phyloP scores from a whole-genome alignment of 2,797 vertebrate species.

The Synaphobranchus kaupii region DNA sequence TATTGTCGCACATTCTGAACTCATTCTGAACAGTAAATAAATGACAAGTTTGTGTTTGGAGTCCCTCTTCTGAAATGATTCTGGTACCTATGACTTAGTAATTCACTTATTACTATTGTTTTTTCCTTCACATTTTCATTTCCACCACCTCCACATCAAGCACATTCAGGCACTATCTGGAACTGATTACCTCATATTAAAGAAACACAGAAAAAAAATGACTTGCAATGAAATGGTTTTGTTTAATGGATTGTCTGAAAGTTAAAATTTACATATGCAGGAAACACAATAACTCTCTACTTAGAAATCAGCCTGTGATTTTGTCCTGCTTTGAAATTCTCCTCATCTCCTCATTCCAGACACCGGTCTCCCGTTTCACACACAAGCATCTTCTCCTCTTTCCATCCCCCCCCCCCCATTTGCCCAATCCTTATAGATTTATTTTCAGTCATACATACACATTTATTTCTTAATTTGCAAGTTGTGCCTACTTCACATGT shows the following conservation, averaged over 20 bases:
- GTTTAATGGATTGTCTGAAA: neutral
- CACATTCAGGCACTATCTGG: neutral
- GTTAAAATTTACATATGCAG: neutral
- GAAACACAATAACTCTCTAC: neutral
- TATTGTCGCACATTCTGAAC: no score
- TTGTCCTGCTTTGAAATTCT: neutral
- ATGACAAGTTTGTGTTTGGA: no score
- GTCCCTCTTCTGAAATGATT: no score
- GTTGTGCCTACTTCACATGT: neutral
- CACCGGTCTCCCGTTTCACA: neutral
- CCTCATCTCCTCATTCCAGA: neutral
- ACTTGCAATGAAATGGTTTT: neutral
- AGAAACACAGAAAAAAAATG: neutral
- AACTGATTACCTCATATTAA: neutral
- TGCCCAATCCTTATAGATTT: neutral
- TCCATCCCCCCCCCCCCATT: no score
- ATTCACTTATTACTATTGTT: no score
- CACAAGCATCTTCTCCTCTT: neutral
- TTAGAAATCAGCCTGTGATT: slow-evolving; percentile 1
- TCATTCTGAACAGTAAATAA: no score
- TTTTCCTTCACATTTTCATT: no score
- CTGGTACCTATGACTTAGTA: no score
- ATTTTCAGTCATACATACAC: neutral
- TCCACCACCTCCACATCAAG: neutral
- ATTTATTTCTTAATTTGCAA: neutral